A percentile compares a stretch with the other conserved stretches of the same genome.
These are phyloP conservation scores for Brachylomia viminalis DNA, from an alignment of 2,888 invertebrate genomes.

Conservation along the genomic window DNA sequence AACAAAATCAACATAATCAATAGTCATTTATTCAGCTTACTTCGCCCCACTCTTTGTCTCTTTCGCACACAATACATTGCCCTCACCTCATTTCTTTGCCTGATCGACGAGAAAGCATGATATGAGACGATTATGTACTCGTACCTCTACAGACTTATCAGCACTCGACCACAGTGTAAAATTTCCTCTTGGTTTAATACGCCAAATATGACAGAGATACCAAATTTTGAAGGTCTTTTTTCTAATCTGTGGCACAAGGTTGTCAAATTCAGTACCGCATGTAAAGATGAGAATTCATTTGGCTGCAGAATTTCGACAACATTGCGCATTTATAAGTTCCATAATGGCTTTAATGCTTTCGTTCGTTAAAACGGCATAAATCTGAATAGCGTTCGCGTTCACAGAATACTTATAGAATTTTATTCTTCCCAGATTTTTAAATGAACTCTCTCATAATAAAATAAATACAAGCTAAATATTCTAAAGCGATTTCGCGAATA, in stretches of 20 bases:
- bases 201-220: conserved; percentile 14
- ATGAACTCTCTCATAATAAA: not conserved
- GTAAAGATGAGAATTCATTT: conserved; percentile 69
- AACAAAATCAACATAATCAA: conserved; percentile 66
- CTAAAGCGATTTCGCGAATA: not conserved
- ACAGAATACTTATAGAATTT: not conserved
- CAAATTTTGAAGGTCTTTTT: not conserved
- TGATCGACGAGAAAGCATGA: conserved; percentile 83
- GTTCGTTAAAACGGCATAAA: conserved; percentile 64
- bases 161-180: conserved; percentile 60
- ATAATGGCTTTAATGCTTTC: conserved; percentile 67
- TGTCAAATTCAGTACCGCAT: conserved; percentile 42
- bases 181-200: not conserved
- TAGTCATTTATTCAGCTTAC: conserved; percentile 72
- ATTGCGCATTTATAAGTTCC: conserved; percentile 73
- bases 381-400: conserved; percentile 20
- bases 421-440: conserved; percentile 1
- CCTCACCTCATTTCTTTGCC: conserved; percentile 80
- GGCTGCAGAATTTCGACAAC: conserved; percentile 70
- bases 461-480: not conserved
- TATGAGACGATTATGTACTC: conserved; percentile 80
- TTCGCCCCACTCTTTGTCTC: conserved; percentile 71
- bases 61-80: conserved; percentile 78
- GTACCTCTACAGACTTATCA: conserved; percentile 62
- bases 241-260: conserved; percentile 61